phyloP scores from a whole-genome alignment of 2,797 vertebrate species.

The Macropus fuliginosus region DNA sequence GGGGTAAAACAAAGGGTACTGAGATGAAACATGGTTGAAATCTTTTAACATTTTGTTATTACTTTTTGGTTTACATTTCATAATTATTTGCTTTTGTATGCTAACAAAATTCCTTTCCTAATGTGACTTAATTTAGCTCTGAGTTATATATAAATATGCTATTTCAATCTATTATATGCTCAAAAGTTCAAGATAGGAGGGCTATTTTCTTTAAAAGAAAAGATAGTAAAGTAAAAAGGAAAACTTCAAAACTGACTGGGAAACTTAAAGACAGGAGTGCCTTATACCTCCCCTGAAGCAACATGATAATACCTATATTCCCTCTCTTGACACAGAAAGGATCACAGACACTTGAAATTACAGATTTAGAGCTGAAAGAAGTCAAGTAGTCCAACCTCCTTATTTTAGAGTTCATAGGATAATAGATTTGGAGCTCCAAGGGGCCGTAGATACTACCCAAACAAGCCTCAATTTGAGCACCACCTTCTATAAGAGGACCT shows the following conservation, averaged over 20 bases:
- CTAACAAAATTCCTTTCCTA: not conserved
- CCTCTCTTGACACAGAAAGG: slow-evolving; percentile 7
- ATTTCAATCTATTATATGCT: slow-evolving; percentile 33
- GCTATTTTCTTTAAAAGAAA: slow-evolving; percentile 24
- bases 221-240: slow-evolving; percentile 5
- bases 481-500: not conserved
- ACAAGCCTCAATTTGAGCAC: not conserved
- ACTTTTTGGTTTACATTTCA: not conserved
- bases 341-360: not conserved
- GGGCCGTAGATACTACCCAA: not conserved
- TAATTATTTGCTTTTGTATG: not conserved
- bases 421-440: not conserved
- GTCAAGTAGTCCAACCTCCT: not conserved
- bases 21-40: slow-evolving; percentile 26
- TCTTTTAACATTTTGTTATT: not conserved
- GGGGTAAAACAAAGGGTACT: not conserved
- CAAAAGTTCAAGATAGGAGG: slow-evolving; percentile 18
- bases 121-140: slow-evolving; percentile 17
- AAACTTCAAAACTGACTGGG: slow-evolving; percentile 14
- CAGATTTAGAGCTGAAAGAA: not conserved
- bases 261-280: slow-evolving; percentile 4
- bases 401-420: not conserved
- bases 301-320: not conserved
- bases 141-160: slow-evolving; percentile 16
- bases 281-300: slow-evolving; percentile 1